Evolutionary conservation across 2,113 vertebrate genomes (phyloP).

Genomic region (Tetrax tetrax): DNA sequence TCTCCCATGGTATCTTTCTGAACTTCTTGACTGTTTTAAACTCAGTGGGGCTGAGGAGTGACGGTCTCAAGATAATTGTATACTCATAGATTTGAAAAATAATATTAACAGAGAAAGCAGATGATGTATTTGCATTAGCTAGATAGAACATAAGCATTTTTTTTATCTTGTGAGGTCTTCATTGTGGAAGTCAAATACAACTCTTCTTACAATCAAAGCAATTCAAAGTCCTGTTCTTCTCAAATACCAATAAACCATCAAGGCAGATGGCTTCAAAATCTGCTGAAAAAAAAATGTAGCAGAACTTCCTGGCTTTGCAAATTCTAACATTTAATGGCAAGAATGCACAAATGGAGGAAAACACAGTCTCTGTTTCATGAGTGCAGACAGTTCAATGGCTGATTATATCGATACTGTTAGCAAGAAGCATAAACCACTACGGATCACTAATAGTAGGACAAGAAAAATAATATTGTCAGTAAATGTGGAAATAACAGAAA

Average conservation of each 20-base stretch:
- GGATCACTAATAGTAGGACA: accelerated
- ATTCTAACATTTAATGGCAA: background rate
- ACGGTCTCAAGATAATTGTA: background rate
- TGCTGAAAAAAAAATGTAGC: background rate
- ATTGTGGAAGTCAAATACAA: background rate
- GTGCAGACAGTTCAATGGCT: background rate
- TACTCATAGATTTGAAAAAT: background rate
- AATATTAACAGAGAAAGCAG: background rate
- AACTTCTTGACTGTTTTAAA: background rate
- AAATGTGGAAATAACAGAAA: background rate
- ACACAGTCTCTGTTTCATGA: accelerated
- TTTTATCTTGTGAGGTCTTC: background rate
- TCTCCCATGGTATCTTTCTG: background rate
- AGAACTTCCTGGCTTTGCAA: background rate
- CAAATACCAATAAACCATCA: background rate
- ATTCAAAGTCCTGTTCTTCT: background rate
- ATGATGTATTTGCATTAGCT: background rate
- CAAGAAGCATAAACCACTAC: background rate
- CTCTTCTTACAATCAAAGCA: background rate
- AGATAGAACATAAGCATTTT: background rate
- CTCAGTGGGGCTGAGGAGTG: background rate
- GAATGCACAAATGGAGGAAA: background rate
- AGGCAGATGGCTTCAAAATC: background rate
- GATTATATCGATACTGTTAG: background rate
- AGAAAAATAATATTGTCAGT: background rate